Conservation (phyloP, 2,888 invertebrate genomes). For the Nymphalis c-album region DNA sequence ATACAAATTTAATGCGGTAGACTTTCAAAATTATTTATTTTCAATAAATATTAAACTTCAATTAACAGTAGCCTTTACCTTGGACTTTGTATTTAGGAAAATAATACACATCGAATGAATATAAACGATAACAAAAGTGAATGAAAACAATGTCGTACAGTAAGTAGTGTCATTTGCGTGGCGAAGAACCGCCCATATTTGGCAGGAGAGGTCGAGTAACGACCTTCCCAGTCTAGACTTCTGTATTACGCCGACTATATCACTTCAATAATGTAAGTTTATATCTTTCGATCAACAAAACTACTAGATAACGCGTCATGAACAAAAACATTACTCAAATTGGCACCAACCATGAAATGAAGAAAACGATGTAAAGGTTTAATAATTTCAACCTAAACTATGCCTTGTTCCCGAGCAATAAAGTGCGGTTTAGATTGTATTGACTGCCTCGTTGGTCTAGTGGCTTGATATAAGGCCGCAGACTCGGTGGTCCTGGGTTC, state of each 20-base stretch:
- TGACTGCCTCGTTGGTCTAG: too few species aligned
- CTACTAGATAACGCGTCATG: too few species aligned
- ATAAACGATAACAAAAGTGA: constrained; percentile 1
- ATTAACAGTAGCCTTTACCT: constrained; percentile 2
- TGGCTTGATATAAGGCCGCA: too few species aligned
- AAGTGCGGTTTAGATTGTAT: too few species aligned
- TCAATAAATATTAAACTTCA: background rate
- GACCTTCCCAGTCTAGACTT: constrained; percentile 43
- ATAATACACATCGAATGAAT: constrained; percentile 15
- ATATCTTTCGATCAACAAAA: too few species aligned
- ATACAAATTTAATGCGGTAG: background rate
- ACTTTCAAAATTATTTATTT: background rate
- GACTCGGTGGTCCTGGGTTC: too few species aligned
- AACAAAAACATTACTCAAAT: too few species aligned
- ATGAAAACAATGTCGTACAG: constrained; percentile 11
- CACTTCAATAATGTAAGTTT: constrained; percentile 7
- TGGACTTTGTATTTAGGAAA: constrained; percentile 9
- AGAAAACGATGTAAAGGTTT: too few species aligned
- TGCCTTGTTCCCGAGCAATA: too few species aligned
- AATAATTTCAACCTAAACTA: too few species aligned
- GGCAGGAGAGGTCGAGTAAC: constrained; percentile 43
- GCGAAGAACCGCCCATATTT: constrained; percentile 44
- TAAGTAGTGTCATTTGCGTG: constrained; percentile 28
- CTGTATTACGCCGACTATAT: constrained; percentile 35
- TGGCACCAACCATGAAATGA: too few species aligned